These are phyloP conservation scores for Hymenopus coronatus DNA, from an alignment of 2,888 invertebrate species.

Conservation along the genomic window DNA sequence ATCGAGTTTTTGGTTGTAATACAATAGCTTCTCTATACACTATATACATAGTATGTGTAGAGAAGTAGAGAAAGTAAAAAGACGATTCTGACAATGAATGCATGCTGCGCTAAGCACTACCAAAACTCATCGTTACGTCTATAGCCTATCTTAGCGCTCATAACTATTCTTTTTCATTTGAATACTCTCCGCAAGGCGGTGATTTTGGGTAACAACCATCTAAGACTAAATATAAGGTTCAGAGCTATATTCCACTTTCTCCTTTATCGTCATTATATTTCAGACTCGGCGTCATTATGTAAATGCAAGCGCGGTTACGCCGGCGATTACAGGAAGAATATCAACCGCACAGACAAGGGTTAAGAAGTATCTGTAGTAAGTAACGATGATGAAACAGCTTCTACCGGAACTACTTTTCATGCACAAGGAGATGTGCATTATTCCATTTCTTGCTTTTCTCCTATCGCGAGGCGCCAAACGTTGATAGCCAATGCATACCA, in stretches of 20 bases:
- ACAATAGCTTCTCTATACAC: too few species aligned
- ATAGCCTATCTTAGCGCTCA: too few species aligned
- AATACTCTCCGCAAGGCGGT: too few species aligned
- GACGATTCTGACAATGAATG: too few species aligned
- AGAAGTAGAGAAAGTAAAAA: too few species aligned
- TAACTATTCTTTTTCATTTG: neutral
- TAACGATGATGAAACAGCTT: neutral
- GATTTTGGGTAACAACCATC: neutral
- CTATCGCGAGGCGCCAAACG: too few species aligned
- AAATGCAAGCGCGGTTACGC: neutral
- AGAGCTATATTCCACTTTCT: neutral
- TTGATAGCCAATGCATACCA: too few species aligned
- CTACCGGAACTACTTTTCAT: neutral
- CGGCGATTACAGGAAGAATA: neutral
- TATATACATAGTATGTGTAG: too few species aligned
- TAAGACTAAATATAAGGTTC: neutral
- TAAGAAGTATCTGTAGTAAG: neutral
- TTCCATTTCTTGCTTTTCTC: too few species aligned
- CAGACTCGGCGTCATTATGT: neutral
- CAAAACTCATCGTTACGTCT: too few species aligned
- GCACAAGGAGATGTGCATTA: neutral
- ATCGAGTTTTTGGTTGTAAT: too few species aligned
- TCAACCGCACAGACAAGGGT: neutral
- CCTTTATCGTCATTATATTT: neutral
- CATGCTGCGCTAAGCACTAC: too few species aligned